Base-by-base conservation (phyloP, 1,140 invertebrate species). In the Cyclargus thomasi region DNA sequence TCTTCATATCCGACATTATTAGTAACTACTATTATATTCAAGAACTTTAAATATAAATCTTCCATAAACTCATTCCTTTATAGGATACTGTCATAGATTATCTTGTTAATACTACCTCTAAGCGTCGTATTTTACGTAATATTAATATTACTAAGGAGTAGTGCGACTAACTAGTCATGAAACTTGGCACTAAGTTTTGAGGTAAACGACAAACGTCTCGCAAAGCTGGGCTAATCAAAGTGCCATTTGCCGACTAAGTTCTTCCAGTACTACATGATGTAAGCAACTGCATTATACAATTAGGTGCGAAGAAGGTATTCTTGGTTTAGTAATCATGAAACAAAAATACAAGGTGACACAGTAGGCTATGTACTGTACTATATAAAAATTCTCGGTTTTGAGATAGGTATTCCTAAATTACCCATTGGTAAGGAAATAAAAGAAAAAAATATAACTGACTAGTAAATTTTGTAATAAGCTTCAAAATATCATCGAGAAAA, bases 121-220 rank as follows among this genome's bases (percentile, higher is more conserved):
- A 47, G 39, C 39, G 39, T 47, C 10, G 7, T 47, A 47, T 47
- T 47, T 47, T 47, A 47, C 39, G 39, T 59, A 59, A 59, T 59
- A 59, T 59, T 18, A 20, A 59, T 11, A 59, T 59, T 59, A 21
- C 55, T 21, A 59, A 18, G 20, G 55, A 18, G 20, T 21, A 59
- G 35, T 29, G 35, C 62, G 20, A 18, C 35, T 17, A 36, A 63
- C 62, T 63, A 63, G 35, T 63, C 22, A 20, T 29, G 62, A 63
- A 63, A 36, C 62, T 63, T 16, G 14, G 62, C 22, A 16, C 17
- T 17, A 63, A 63, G 62, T 36, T 63, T 63, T 35, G 62, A 63
- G 62, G 23, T 36, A n/a, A 36, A 36, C 16, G 35, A 22, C 62
- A n/a, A 36, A 36, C 16, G 35, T 63, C 62, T 36, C 17, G 62